Conservation (phyloP, 2,797 vertebrate species). For the Podargus strigoides region DNA sequence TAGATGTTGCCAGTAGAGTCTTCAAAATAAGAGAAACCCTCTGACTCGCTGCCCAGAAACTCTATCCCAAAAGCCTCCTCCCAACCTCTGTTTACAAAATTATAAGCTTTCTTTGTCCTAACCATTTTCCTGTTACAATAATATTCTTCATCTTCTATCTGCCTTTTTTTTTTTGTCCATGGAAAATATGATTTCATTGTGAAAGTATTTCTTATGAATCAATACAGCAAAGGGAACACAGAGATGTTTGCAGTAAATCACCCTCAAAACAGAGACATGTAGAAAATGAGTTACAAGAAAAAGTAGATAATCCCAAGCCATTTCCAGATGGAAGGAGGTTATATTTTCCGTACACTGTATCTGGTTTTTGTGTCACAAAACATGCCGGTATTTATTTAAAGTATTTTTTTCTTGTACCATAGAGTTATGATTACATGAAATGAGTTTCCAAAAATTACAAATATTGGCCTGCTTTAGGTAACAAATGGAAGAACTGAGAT, state of each 20-base stretch:
- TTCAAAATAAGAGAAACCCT: slow-evolving; percentile 60
- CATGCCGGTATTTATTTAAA: slow-evolving; percentile 51
- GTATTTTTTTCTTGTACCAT: neutral
- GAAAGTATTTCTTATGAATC: slow-evolving; percentile 69
- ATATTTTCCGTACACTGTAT: slow-evolving; percentile 60
- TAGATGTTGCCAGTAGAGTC: slow-evolving; percentile 28
- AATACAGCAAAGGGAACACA: slow-evolving; percentile 54
- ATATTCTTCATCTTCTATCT: slow-evolving; percentile 64
- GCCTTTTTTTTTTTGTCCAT: slow-evolving; percentile 40
- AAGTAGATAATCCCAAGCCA: slow-evolving; percentile 59
- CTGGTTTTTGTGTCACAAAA: slow-evolving; percentile 51
- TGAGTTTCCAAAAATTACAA: slow-evolving; percentile 44
- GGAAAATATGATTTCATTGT: slow-evolving; percentile 76
- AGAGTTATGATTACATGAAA: slow-evolving; percentile 32
- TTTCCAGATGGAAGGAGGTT: slow-evolving; percentile 64
- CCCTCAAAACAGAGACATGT: slow-evolving; percentile 28
- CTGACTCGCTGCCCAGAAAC: slow-evolving; percentile 64
- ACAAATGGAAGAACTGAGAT: slow-evolving; percentile 55
- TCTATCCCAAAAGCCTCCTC: slow-evolving; percentile 59
- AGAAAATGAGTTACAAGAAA: slow-evolving; percentile 49
- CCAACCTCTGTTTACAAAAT: slow-evolving; percentile 78
- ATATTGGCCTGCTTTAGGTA: slow-evolving; percentile 48
- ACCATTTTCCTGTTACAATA: slow-evolving; percentile 72
- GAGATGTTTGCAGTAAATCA: slow-evolving; percentile 64
- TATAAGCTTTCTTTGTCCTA: slow-evolving; percentile 74